Evolutionary conservation across 2,888 invertebrate genomes (phyloP), one percentile per base, ranked within the genome.

Genomic region (Platerodrilus igneus): DNA sequence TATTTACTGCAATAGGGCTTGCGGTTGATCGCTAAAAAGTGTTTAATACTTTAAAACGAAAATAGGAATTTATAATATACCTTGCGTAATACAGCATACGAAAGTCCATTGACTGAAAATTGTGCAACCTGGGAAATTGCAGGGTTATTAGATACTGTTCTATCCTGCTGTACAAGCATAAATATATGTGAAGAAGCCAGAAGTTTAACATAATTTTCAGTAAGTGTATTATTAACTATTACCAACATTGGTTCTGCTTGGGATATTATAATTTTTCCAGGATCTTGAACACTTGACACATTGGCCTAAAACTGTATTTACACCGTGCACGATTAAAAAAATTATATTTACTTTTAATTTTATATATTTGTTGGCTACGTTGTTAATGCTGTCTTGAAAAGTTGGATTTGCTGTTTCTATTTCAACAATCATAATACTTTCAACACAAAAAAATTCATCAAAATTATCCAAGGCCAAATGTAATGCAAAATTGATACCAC

Each of bases 371-470:
- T 48, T 53, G 2, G 59, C 35, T 13, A 64, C 60, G 10, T 50
- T 58, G 37, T 58, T 59, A 18, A 64, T 55, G 25, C 55, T 53
- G 7, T 57, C 49, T 13, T 55, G 26, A 10, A 65, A 45, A 6
- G 52, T 44, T 8, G 49, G 37, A 26, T 57, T 53, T 11, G 53
- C 43, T 3, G 57, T 55, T 39, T 60, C 56, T n/a, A 66, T 48
- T 52, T 68, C 68, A 2, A 60, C 61, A 6, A 68, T 50, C 30
- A 55, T 53, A 5, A 67, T 49, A 35, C 56, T 63, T 5, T 50
- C 59, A 1, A 51, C 41, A 18, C 46, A 45, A 13, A 52, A 22
- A n/a, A 59, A 59, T 13, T 50, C 46, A n/a, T n/a, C n/a, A 37
- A 60, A 64, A 37, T 66, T 65, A 4, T 56, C 49, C 13, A 63